Conservation (phyloP, 2,113 vertebrate species). For the Eubucco bourcierii region DNA sequence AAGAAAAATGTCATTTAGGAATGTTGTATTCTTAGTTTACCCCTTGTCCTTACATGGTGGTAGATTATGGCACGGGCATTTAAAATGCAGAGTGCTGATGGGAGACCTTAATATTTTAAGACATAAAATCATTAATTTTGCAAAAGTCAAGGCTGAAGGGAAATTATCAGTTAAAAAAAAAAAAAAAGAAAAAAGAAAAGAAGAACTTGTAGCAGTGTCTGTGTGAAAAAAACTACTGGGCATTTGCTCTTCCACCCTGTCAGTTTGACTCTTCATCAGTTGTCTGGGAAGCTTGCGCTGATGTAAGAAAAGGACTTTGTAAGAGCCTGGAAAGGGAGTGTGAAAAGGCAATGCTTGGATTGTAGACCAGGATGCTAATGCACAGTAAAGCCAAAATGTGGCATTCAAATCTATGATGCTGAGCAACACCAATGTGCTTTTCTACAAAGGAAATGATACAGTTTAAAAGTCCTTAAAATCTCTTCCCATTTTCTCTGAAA, state of each 20-base stretch:
- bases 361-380: neutral
- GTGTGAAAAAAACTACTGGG: conserved; percentile 54
- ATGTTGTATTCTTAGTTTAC: neutral
- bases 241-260: conserved; percentile 70
- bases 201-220: conserved; percentile 38
- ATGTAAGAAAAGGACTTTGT: conserved; percentile 38
- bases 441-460: neutral
- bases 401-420: neutral
- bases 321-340: conserved; percentile 19
- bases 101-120: conserved; percentile 74
- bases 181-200: neutral
- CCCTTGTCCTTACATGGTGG: conserved; percentile 28
- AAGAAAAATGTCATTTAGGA: neutral
- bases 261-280: conserved; percentile 66
- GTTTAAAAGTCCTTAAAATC: neutral
- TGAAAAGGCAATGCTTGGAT: conserved; percentile 1
- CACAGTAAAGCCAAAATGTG: neutral
- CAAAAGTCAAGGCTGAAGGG: conserved; percentile 63
- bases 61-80: conserved; percentile 36
- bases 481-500: neutral
- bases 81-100: conserved; percentile 36
- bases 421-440: neutral
- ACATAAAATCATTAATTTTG: conserved; percentile 77
- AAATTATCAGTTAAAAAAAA: conserved; percentile 67
- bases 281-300: conserved; percentile 26